Percentiles rank a stretch among this genome's conserved stretches.
Evolutionary conservation across 2,113 vertebrate species (phyloP).

Genomic region (Oreochromis spilurus): DNA sequence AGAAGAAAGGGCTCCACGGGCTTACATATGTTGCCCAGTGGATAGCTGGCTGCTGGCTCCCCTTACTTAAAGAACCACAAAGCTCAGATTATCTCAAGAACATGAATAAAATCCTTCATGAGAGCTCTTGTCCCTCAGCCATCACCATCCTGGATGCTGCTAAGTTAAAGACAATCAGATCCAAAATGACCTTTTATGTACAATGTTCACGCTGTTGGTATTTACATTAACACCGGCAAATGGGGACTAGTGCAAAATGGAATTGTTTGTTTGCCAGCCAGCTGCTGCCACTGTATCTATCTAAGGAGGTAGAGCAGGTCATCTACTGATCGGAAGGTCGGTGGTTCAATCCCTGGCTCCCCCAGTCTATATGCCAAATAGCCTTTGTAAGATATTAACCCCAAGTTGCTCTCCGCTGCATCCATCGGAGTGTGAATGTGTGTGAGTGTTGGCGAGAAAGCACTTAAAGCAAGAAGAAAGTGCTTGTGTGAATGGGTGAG

Average conservation of each 20-base stretch:
- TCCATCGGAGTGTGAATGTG: neutral
- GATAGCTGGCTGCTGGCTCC: neutral
- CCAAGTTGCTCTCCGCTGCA: fast-evolving
- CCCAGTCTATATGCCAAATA: neutral
- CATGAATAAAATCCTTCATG: neutral
- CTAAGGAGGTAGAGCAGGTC: neutral
- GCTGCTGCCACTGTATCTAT: fast-evolving
- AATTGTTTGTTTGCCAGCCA: neutral
- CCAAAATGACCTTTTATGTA: neutral
- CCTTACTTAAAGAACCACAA: fast-evolving
- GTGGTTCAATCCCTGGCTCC: neutral
- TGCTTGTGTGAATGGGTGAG: neutral
- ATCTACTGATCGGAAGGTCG: neutral
- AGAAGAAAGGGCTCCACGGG: neutral
- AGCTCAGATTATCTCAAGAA: neutral
- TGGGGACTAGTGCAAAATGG: neutral
- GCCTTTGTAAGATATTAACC: neutral
- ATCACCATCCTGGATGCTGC: neutral
- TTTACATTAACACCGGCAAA: neutral
- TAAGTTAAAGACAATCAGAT: fast-evolving
- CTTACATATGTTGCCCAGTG: neutral
- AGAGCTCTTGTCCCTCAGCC: fast-evolving
- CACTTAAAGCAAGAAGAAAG: neutral
- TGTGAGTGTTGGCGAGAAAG: neutral
- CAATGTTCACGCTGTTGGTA: fast-evolving